A percentile compares a stretch with the other conserved stretches of the same genome.
phyloP scores from a whole-genome alignment of 2,888 invertebrate genomes.

The Beris morrisii region DNA sequence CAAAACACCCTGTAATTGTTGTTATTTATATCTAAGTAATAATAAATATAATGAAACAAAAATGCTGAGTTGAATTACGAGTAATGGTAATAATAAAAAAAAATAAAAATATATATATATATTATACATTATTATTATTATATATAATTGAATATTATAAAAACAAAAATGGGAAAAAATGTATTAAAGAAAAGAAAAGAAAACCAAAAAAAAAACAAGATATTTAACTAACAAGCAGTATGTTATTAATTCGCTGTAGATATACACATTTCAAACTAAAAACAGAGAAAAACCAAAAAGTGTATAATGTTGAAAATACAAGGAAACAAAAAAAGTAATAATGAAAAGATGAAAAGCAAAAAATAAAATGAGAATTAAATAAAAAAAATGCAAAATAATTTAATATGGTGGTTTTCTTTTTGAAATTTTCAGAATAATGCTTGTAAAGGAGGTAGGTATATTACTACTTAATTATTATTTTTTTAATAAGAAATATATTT shows the following conservation, averaged over 20 bases:
- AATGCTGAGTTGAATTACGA: conserved; percentile 25
- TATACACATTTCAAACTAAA: conserved; percentile 31
- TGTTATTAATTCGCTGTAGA: conserved; percentile 29
- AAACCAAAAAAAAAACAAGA: conserved; percentile 9
- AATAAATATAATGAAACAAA: conserved; percentile 26
- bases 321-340: conserved; percentile 25
- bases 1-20: conserved; percentile 20
- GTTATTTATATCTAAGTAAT: conserved; percentile 33
- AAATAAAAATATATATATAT: conserved; percentile 25
- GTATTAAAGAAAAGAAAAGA: not conserved
- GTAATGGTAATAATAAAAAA: conserved; percentile 30
- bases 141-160: conserved; percentile 12
- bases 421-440: no score
- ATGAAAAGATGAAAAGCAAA: conserved; percentile 18
- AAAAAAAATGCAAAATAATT: not conserved
- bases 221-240: not conserved
- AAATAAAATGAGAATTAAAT: conserved; percentile 2
- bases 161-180: conserved; percentile 3
- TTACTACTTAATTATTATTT: no score
- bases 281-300: conserved; percentile 24
- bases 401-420: no score
- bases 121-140: conserved; percentile 2
- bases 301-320: conserved; percentile 35
- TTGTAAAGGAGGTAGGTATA: no score
- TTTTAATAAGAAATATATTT: no score